These are phyloP conservation scores for Thunnus thynnus DNA, from an alignment of 2,113 vertebrate species.

Conservation along the genomic window DNA sequence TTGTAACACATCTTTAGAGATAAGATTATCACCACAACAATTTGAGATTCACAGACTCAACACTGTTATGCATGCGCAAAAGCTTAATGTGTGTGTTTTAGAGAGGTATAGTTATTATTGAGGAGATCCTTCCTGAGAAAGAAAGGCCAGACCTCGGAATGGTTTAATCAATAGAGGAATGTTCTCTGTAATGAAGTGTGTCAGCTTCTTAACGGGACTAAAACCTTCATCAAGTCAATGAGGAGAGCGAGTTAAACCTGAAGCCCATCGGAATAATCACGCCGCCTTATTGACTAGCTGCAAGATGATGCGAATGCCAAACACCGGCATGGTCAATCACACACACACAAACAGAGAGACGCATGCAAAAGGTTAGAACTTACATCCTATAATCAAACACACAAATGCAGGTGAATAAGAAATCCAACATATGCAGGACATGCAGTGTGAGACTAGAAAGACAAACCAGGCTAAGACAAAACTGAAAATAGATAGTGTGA, in stretches of 20 bases:
- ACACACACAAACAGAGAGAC: conserved; percentile 27
- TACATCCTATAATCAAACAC: conserved; percentile 16
- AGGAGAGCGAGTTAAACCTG: conserved; percentile 85
- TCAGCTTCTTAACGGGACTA: conserved; percentile 93
- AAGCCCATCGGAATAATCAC: conserved; percentile 84
- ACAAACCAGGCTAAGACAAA: too few species aligned
- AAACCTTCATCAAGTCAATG: conserved; percentile 89
- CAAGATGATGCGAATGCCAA: conserved; percentile 71
- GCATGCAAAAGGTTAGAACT: conserved; percentile 1
- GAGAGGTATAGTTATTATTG: conserved; percentile 84
- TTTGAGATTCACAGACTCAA: background rate
- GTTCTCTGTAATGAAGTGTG: conserved; percentile 93
- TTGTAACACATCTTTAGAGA: too few species aligned
- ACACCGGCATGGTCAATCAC: conserved; percentile 53
- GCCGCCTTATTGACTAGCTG: conserved; percentile 75
- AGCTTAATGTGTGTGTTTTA: conserved; percentile 31
- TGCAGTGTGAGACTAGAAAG: too few species aligned
- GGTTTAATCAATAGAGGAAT: conserved; percentile 95
- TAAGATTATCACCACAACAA: background rate
- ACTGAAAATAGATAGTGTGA: too few species aligned
- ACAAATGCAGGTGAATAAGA: background rate
- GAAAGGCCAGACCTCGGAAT: conserved; percentile 88
- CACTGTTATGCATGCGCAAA: conserved; percentile 5
- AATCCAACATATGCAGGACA: too few species aligned
- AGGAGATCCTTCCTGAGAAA: conserved; percentile 81